Evolutionary conservation across 2,888 invertebrate genomes (phyloP).

Genomic region (Phania funesta): DNA sequence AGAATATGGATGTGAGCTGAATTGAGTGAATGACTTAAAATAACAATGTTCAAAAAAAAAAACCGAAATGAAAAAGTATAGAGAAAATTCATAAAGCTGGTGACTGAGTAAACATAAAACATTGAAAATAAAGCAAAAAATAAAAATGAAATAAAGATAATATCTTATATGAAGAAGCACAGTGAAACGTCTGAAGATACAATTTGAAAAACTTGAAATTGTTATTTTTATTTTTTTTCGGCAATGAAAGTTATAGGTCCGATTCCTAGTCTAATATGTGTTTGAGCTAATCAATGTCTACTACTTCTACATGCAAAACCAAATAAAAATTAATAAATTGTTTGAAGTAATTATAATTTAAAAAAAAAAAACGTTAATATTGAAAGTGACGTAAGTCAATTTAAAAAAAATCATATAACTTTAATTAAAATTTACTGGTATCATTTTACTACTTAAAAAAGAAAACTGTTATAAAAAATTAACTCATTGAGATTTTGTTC

Average conservation of each 20-base stretch:
- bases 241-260: too few species aligned
- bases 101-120: constrained; percentile 49
- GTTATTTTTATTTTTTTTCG: not conserved
- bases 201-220: not conserved
- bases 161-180: not conserved
- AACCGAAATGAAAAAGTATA: not conserved
- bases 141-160: constrained; percentile 8
- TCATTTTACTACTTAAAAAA: too few species aligned
- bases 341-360: too few species aligned
- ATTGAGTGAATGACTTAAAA: constrained; percentile 39
- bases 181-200: not conserved
- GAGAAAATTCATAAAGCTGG: constrained; percentile 45
- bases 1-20: constrained; percentile 21
- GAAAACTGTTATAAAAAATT: too few species aligned
- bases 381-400: too few species aligned
- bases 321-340: too few species aligned
- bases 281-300: too few species aligned
- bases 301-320: too few species aligned
- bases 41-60: constrained; percentile 17
- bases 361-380: too few species aligned
- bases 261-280: too few species aligned
- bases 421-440: not conserved
- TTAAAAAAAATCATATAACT: not conserved
- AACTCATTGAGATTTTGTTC: too few species aligned
- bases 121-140: constrained; percentile 28